Percentiles rank a stretch among this genome's conserved stretches.
Conservation (phyloP, 2,797 vertebrate genomes). For the Smutsia gigantea region DNA sequence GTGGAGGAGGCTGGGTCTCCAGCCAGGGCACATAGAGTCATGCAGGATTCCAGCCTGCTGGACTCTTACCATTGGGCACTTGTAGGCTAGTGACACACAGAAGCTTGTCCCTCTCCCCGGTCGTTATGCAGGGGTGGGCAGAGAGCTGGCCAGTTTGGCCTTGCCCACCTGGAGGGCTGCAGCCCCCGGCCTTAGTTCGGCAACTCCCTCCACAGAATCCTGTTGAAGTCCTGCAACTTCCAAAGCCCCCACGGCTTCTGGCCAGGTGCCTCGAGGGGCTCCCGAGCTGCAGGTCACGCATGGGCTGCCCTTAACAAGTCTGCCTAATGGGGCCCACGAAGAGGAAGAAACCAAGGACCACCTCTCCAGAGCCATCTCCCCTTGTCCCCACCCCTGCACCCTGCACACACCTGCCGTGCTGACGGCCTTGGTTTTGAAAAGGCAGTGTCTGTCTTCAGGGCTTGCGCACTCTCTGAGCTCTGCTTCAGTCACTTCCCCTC, state of each 20-base stretch:
- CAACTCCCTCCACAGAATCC: constrained; percentile 66
- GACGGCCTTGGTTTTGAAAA: no score
- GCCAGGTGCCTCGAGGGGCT: rapidly evolving
- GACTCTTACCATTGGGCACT: constrained; percentile 88
- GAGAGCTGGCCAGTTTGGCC: constrained; percentile 88
- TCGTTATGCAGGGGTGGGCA: constrained; percentile 89
- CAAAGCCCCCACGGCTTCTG: constrained; percentile 74
- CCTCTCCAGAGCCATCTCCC: neutral
- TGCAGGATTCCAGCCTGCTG: neutral
- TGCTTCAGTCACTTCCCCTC: neutral
- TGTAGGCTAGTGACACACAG: constrained; percentile 84
- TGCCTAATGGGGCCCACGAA: neutral
- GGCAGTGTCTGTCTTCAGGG: neutral
- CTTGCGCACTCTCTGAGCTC: neutral
- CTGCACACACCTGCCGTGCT: neutral
- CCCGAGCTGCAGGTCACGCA: neutral
- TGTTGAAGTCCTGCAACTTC: constrained; percentile 80
- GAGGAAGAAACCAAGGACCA: constrained; percentile 30
- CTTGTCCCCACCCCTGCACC: neutral
- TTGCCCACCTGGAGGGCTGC: rapidly evolving
- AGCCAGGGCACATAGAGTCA: no score
- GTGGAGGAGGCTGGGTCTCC: no score
- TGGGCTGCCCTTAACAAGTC: neutral
- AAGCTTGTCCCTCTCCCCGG: constrained; percentile 86
- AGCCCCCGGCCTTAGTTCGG: neutral